Evolutionary conservation across 2,113 vertebrate genomes (phyloP).

Genomic region (Dasyurus viverrinus): DNA sequence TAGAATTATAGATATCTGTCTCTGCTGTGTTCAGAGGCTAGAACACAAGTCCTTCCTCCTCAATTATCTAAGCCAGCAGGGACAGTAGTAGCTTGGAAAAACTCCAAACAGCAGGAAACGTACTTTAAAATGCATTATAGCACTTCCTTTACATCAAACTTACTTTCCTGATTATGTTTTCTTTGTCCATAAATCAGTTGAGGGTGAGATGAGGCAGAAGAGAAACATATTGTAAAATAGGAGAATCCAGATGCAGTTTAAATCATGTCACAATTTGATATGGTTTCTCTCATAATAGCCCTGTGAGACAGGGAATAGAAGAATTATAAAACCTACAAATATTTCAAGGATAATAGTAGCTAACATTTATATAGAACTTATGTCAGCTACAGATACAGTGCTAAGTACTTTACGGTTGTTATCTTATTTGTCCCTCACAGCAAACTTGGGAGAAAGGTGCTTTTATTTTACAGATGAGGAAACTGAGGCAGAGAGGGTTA

Average conservation of each 20-base stretch:
- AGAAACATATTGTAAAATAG: not conserved
- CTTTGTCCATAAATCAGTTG: not conserved
- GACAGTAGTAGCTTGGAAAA: not conserved
- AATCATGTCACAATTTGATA: not conserved
- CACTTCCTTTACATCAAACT: constrained; percentile 25
- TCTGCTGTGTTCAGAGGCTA: not conserved
- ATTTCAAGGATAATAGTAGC: not conserved
- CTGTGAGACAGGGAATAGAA: not conserved
- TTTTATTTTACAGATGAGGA: not conserved
- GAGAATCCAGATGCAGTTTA: accelerated
- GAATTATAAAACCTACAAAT: not conserved
- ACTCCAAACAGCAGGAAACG: not conserved
- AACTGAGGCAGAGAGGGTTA: not conserved
- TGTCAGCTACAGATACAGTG: not conserved
- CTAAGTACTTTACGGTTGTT: not conserved
- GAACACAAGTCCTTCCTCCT: not conserved
- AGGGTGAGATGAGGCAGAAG: not conserved
- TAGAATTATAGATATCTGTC: not conserved
- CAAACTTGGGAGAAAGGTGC: not conserved
- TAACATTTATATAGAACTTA: not conserved
- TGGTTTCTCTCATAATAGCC: not conserved
- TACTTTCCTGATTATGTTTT: constrained; percentile 25
- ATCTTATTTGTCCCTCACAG: not conserved
- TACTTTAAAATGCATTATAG: not conserved
- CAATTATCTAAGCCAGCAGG: not conserved